Base-by-base conservation (phyloP, 2,113 vertebrate genomes). In the Oncorhynchus mykiss region DNA sequence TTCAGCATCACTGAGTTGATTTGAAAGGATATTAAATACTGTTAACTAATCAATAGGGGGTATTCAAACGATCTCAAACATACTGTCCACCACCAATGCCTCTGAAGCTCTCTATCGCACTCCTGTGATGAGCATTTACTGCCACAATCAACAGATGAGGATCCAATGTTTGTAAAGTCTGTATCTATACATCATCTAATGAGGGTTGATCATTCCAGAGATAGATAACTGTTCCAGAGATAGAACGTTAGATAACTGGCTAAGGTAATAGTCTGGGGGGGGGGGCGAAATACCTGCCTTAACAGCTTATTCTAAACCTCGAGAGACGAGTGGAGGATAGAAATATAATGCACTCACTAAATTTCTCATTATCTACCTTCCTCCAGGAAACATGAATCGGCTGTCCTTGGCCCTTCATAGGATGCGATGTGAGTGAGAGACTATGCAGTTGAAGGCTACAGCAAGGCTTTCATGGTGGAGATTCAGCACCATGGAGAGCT, bases 401-500 rank as follows among this genome's bases (percentile, higher is more conserved):
- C 62, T 64, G 67, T 27, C 34, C 12, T 34, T 25, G 67, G 31
- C 27, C 31, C 18, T 69, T 8, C 8, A 20, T 34, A 24, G 39
- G 39, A 45, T 45, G 39, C 8, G n/a, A 8, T 51, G 68, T 24
- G 6, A 70, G 25, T 57, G 57, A 81, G 39, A 65, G 49, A 45
- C 48, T 54, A 3, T 39, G 66, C 29, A 49, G 66, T 67, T 29
- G 27, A 59, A 34, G 31, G 29, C 16, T 59, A 20, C 16, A 67
- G 34, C 59, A 76, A 49, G 24, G 22, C 31, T 39, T 22, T 59
- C 22, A 71, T 39, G 34, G 25, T 73, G 22, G 13, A 64, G 39
- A 73, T 74, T 75, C 74, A 84, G 77, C 64, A 72, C 77, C 45
- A 71, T 27, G 77, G 74, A 74, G 78, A 78, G 62, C 22, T n/a